Percentiles rank a stretch among this genome's conserved stretches.
phyloP scores from a whole-genome alignment of 2,797 vertebrate genomes.

The Notoglanidium macrostoma region DNA sequence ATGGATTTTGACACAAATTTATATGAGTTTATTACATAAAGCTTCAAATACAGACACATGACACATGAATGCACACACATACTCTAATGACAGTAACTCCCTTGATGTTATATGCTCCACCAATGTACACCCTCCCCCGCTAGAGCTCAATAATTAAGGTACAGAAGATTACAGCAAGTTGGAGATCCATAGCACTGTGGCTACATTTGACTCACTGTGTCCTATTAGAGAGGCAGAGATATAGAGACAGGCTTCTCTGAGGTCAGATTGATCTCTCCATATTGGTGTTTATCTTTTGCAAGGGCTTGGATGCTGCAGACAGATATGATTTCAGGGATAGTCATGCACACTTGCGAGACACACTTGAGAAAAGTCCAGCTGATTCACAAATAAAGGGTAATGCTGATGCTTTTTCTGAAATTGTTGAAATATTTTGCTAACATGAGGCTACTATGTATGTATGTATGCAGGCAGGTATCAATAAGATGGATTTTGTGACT shows the following conservation, averaged over 20 bases:
- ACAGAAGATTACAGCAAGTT: conserved; percentile 44
- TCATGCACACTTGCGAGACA: not conserved
- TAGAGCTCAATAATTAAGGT: conserved; percentile 53
- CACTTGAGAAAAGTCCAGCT: not conserved
- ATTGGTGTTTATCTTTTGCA: conserved; percentile 33
- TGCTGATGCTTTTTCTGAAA: not conserved
- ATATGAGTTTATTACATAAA: not conserved
- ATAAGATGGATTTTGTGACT: not conserved
- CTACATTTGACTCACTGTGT: conserved; percentile 47
- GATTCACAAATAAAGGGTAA: not conserved
- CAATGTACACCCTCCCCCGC: not conserved
- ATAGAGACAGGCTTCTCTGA: conserved; percentile 33
- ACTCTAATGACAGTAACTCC: not conserved
- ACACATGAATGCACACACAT: not conserved
- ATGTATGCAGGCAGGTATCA: not conserved
- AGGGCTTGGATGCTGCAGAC: conserved; percentile 21
- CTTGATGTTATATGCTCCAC: conserved; percentile 4
- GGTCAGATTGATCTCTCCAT: conserved; percentile 20
- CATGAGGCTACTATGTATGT: not conserved
- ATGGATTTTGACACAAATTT: not conserved
- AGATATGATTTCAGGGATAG: conserved; percentile 10
- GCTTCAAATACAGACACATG: not conserved
- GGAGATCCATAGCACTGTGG: conserved; percentile 40
- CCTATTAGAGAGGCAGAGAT: conserved; percentile 39
- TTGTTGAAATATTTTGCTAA: not conserved